Evolutionary conservation across 2,797 vertebrate genomes (phyloP).

Genomic region (Rhinoraja longicauda): DNA sequence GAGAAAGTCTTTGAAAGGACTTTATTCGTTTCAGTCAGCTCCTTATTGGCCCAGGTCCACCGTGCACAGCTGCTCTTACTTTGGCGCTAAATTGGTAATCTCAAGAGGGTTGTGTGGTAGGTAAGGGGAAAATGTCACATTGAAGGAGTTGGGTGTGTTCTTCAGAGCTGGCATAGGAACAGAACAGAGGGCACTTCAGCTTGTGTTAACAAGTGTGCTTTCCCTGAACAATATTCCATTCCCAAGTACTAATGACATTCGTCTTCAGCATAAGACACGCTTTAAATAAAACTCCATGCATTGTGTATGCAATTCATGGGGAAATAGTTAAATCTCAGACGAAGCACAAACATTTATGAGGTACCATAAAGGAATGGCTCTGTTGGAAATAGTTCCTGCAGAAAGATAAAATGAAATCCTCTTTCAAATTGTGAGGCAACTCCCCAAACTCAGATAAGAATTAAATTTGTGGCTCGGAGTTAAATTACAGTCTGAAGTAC

Average conservation of each 20-base stretch:
- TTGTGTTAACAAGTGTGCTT: background rate
- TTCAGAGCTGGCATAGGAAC: background rate
- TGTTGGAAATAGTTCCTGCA: background rate
- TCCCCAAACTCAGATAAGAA: background rate
- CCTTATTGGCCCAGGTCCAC: background rate
- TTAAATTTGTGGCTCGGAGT: background rate
- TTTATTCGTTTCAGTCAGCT: background rate
- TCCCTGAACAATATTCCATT: background rate
- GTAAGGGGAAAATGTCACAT: background rate
- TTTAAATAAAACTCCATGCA: background rate
- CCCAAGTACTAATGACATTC: background rate
- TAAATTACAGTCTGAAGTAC: background rate
- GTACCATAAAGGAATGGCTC: background rate
- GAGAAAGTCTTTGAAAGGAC: background rate
- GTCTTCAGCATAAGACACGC: background rate
- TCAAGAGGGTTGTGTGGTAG: conserved; percentile 1
- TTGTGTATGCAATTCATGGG: background rate
- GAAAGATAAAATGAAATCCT: background rate
- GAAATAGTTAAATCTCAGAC: background rate
- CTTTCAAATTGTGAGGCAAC: background rate
- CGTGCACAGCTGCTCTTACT: background rate
- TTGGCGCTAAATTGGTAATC: conserved; percentile 26
- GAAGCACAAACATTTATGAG: background rate
- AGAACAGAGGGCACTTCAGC: background rate
- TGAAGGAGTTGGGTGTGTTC: conserved; percentile 8